A percentile compares a stretch with the other conserved stretches of the same genome.
These are phyloP conservation scores for Pogona vitticeps DNA, from an alignment of 2,113 vertebrate species.

Conservation along the genomic window DNA sequence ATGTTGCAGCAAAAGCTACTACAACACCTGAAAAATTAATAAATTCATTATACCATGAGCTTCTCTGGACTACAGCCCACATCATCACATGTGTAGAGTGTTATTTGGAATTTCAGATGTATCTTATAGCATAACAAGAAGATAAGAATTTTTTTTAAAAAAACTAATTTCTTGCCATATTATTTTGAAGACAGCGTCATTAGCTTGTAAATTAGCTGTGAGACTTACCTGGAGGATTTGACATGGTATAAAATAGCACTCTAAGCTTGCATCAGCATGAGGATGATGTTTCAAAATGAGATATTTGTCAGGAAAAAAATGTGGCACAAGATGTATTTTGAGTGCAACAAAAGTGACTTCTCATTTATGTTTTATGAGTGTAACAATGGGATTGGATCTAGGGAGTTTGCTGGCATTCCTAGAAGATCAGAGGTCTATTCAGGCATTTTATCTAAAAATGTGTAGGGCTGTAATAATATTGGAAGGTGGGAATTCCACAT, in stretches of 20 bases:
- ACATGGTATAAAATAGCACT: not conserved
- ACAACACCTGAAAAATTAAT: too few relatives aligned
- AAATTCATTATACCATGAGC: not conserved
- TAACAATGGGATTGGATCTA: not conserved
- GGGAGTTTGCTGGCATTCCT: not conserved
- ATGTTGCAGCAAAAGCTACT: not conserved
- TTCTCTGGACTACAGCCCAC: not conserved
- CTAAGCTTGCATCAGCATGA: not conserved
- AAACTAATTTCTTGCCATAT: too few relatives aligned
- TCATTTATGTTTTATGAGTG: not conserved
- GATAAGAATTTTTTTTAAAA: too few relatives aligned
- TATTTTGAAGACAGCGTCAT: too few relatives aligned
- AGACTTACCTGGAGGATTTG: not conserved
- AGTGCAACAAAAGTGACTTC: not conserved
- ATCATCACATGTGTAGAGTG: not conserved
- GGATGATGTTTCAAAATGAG: not conserved
- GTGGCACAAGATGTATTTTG: not conserved
- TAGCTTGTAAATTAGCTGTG: not conserved
- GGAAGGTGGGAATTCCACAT: too few relatives aligned
- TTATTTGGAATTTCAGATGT: not conserved
- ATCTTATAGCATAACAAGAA: too few relatives aligned
- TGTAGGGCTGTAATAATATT: too few relatives aligned
- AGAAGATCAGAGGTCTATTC: too few relatives aligned
- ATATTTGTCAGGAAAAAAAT: not conserved
- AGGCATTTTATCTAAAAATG: too few relatives aligned